Evolutionary conservation across 1,140 invertebrate species (phyloP).

Genomic region (Drosophila yakuba): DNA sequence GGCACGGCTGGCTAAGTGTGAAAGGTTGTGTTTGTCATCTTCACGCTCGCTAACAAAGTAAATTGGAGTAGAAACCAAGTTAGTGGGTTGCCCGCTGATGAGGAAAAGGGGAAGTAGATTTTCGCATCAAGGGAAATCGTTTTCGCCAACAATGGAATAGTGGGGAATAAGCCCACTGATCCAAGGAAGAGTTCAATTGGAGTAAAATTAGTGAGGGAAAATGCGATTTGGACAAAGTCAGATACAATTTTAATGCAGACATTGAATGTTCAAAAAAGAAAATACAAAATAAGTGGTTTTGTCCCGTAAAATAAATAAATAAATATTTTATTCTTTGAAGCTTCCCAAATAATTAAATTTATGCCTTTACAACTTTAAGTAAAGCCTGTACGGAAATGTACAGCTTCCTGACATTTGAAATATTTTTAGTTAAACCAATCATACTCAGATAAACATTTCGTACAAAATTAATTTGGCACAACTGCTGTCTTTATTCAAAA

Average conservation of each 20-base stretch:
- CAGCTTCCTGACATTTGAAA: too few species aligned
- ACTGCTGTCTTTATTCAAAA: background rate
- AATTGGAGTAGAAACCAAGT: slow-evolving; percentile 44
- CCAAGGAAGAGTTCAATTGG: slow-evolving; percentile 39
- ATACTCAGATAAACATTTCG: too few species aligned
- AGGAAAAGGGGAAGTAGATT: slow-evolving; percentile 40
- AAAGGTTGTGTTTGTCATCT: slow-evolving; percentile 73
- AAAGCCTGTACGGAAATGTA: too few species aligned
- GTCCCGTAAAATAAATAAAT: too few species aligned
- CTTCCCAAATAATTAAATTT: too few species aligned
- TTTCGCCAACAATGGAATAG: slow-evolving; percentile 57
- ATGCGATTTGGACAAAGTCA: slow-evolving; percentile 24
- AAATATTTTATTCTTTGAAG: background rate
- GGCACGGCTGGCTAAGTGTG: slow-evolving; percentile 48
- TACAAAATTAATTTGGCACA: too few species aligned
- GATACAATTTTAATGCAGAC: slow-evolving; percentile 3
- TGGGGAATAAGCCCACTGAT: slow-evolving; percentile 18
- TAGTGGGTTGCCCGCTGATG: slow-evolving; percentile 37
- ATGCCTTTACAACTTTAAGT: too few species aligned
- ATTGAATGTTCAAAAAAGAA: background rate
- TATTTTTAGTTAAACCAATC: too few species aligned
- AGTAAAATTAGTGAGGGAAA: slow-evolving; percentile 20
- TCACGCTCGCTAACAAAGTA: slow-evolving; percentile 45
- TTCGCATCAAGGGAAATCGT: slow-evolving; percentile 64
- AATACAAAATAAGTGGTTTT: too few species aligned